These are phyloP conservation scores for Bactericera cockerelli DNA, from an alignment of 1,140 invertebrate genomes.

Conservation along the genomic window DNA sequence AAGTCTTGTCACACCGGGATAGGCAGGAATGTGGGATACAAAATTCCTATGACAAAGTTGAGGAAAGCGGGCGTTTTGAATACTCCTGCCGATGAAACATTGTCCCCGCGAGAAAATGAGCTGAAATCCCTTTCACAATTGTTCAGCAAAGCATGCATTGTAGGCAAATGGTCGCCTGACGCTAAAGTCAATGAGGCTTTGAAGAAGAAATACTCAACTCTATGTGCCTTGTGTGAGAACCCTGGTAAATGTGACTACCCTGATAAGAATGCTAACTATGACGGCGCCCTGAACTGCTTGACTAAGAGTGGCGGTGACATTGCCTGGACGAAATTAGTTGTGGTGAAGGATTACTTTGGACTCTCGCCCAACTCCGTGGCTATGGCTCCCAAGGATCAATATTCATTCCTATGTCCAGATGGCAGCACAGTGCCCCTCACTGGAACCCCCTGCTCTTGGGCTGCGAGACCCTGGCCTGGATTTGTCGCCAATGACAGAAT, in stretches of 20 bases:
- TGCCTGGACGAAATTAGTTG: conserved; percentile 70
- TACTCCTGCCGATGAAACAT: conserved; percentile 42
- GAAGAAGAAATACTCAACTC: conserved; percentile 49
- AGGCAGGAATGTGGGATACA: conserved; percentile 62
- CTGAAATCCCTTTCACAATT: conserved; percentile 50
- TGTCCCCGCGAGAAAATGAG: conserved; percentile 58
- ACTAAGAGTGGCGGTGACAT: conserved; percentile 60
- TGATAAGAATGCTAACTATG: conserved; percentile 65
- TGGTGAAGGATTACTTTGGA: conserved; percentile 55
- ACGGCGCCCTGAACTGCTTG: conserved; percentile 65
- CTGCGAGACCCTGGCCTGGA: conserved; percentile 61
- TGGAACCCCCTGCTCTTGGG: conserved; percentile 56
- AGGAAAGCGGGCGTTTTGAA: conserved; percentile 47
- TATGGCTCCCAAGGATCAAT: conserved; percentile 37
- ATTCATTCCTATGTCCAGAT: conserved; percentile 64
- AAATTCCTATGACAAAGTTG: conserved; percentile 36
- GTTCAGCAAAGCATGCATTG: conserved; percentile 58
- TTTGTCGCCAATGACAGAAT: conserved; percentile 34
- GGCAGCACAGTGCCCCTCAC: conserved; percentile 49
- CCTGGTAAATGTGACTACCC: conserved; percentile 59
- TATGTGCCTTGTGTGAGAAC: conserved; percentile 56
- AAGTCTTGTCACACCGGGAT: conserved; percentile 67
- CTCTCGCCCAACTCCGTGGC: conserved; percentile 27
- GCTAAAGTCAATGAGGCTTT: conserved; percentile 43
- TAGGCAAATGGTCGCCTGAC: conserved; percentile 62